Evolutionary conservation across 2,888 invertebrate genomes (phyloP).

Genomic region (Rambutsinella grinnellia): DNA sequence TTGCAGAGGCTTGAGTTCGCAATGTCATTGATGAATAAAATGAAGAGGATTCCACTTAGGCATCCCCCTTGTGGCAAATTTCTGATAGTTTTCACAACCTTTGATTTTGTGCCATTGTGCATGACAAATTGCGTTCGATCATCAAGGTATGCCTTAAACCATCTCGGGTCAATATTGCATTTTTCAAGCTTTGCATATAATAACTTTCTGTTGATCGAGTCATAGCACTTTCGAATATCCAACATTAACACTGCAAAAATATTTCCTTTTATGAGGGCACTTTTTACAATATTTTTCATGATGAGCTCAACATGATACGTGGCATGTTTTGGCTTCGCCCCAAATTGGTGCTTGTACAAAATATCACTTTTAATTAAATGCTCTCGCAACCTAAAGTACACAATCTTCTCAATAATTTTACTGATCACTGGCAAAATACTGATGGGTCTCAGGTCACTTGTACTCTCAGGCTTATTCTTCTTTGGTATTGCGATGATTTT

Average conservation of each 20-base stretch:
- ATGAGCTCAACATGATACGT: conserved; percentile 25
- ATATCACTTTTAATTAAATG: conserved; percentile 12
- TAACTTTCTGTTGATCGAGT: conserved; percentile 2
- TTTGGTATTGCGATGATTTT: conserved; percentile 43
- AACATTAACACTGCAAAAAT: neutral
- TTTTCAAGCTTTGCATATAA: conserved; percentile 11
- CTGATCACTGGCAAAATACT: conserved; percentile 40
- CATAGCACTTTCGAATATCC: conserved; percentile 40
- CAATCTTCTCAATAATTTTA: conserved; percentile 35
- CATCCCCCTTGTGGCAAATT: conserved; percentile 18
- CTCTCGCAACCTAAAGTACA: conserved; percentile 11
- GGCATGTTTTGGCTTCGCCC: conserved; percentile 20
- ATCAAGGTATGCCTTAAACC: conserved; percentile 6
- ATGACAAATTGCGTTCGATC: conserved; percentile 7
- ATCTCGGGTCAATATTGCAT: conserved; percentile 7
- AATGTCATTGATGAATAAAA: conserved; percentile 10
- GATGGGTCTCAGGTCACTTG: conserved; percentile 35
- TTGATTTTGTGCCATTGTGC: neutral
- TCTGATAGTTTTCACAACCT: neutral
- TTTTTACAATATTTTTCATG: neutral
- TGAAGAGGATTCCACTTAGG: conserved; percentile 7
- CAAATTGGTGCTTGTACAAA: conserved; percentile 24
- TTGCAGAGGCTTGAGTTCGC: neutral
- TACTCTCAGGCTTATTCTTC: neutral
- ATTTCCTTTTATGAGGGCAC: neutral